Conservation (phyloP, 1,140 invertebrate genomes). For the Matsumurasca onukii region DNA sequence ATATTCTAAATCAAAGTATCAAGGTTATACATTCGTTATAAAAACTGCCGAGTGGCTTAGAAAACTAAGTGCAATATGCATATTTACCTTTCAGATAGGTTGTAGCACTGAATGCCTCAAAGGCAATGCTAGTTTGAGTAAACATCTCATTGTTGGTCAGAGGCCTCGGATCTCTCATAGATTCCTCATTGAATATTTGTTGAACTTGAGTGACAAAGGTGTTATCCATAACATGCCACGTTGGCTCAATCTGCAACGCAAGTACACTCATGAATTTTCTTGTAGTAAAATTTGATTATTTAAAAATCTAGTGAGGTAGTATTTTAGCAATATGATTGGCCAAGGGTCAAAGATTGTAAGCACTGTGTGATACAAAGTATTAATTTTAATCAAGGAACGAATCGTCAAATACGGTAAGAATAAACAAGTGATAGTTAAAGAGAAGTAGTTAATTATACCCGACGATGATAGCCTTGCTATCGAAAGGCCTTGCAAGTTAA, state of each 20-base stretch:
- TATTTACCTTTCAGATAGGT: conserved; percentile 2
- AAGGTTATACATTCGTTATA: not conserved
- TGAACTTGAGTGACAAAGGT: conserved; percentile 1
- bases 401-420: too few species aligned
- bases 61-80: not conserved
- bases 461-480: too few species aligned
- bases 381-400: too few species aligned
- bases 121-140: not conserved
- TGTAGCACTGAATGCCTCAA: not conserved
- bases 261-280: too few species aligned
- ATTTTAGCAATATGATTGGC: too few species aligned
- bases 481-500: too few species aligned
- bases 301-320: too few species aligned
- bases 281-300: too few species aligned
- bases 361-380: too few species aligned
- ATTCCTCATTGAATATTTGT: conserved; percentile 3
- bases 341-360: too few species aligned
- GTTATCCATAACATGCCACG: conserved; percentile 50
- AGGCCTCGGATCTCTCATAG: not conserved
- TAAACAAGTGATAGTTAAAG: too few species aligned
- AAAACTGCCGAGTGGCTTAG: not conserved
- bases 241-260: conserved; percentile 56
- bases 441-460: too few species aligned
- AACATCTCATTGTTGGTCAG: conserved; percentile 4
- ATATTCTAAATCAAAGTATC: not conserved